These are phyloP conservation scores for Apostichopus japonicus DNA, from an alignment of 35 echinoderm and acorn worm species.

Conservation along the genomic window DNA sequence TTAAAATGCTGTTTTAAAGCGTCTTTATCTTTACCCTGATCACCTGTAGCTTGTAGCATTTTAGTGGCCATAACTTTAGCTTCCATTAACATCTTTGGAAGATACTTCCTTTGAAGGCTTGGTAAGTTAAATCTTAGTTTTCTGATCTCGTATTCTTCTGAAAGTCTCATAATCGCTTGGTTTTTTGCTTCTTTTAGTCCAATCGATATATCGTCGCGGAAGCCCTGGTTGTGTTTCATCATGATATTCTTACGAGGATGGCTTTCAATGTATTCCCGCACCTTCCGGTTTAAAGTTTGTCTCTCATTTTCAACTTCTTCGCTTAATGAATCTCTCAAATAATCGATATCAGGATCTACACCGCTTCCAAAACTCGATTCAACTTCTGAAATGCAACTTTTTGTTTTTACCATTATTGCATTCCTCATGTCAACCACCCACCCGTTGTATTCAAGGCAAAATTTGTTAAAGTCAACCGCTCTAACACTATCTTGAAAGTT, in stretches of 20 bases:
- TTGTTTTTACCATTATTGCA: neutral
- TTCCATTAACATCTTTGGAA: too few relatives aligned
- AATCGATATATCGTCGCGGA: neutral
- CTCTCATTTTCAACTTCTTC: neutral
- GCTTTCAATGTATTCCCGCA: neutral
- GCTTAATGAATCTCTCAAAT: neutral
- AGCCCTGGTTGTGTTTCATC: neutral
- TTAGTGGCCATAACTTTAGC: too few relatives aligned
- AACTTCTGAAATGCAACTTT: neutral
- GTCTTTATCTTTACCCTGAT: too few relatives aligned
- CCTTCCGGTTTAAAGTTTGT: neutral
- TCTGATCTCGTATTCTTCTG: constrained; percentile 6
- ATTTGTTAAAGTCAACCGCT: neutral
- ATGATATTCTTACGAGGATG: too few relatives aligned
- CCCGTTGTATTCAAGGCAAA: neutral
- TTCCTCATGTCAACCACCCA: neutral
- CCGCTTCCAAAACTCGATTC: neutral
- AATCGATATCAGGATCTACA: neutral
- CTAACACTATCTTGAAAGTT: constrained; percentile 11
- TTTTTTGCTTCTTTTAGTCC: constrained; percentile 7
- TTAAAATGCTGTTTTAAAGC: too few relatives aligned
- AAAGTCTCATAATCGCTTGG: neutral
- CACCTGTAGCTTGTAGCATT: too few relatives aligned
- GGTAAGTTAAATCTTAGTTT: neutral
- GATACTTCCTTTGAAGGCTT: neutral